Conservation (phyloP, 2,797 vertebrate species). For the Liparis tanakae region DNA sequence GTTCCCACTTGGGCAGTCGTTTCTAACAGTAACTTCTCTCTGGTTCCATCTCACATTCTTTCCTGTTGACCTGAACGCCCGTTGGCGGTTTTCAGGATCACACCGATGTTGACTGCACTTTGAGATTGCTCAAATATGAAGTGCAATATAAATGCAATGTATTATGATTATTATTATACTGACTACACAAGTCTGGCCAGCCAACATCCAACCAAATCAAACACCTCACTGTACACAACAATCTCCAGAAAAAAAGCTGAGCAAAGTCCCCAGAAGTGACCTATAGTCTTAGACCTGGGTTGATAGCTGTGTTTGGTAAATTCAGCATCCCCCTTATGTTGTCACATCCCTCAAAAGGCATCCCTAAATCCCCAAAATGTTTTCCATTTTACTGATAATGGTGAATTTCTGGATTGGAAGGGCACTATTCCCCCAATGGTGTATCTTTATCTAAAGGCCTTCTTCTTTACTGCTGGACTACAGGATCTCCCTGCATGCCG, state of each 20-base stretch:
- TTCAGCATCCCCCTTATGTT: slow-evolving; percentile 16
- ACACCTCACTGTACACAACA: slow-evolving; percentile 15
- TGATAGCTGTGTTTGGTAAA: background rate
- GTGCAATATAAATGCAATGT: too few relatives aligned
- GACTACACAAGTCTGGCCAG: slow-evolving; percentile 9
- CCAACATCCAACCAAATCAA: slow-evolving; percentile 20
- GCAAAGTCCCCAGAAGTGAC: slow-evolving; percentile 8
- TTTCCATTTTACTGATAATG: background rate
- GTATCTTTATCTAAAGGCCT: slow-evolving; percentile 4
- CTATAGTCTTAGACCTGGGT: background rate
- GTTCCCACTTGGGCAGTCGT: slow-evolving; percentile 5
- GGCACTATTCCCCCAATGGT: background rate
- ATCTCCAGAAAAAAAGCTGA: slow-evolving; percentile 13
- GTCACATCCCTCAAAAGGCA: background rate
- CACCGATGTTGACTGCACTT: slow-evolving; percentile 24
- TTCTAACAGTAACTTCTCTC: background rate
- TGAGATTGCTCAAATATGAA: too few relatives aligned
- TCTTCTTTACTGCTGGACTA: slow-evolving; percentile 20
- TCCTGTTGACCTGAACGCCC: slow-evolving; percentile 4
- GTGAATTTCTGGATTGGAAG: background rate
- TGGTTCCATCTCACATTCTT: background rate
- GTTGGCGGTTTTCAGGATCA: slow-evolving; percentile 26
- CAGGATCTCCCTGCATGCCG: slow-evolving; percentile 41
- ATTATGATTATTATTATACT: too few relatives aligned
- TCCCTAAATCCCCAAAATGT: background rate